These are phyloP conservation scores for Copidosoma aretas DNA, from an alignment of 2,888 invertebrate genomes.

Conservation along the genomic window DNA sequence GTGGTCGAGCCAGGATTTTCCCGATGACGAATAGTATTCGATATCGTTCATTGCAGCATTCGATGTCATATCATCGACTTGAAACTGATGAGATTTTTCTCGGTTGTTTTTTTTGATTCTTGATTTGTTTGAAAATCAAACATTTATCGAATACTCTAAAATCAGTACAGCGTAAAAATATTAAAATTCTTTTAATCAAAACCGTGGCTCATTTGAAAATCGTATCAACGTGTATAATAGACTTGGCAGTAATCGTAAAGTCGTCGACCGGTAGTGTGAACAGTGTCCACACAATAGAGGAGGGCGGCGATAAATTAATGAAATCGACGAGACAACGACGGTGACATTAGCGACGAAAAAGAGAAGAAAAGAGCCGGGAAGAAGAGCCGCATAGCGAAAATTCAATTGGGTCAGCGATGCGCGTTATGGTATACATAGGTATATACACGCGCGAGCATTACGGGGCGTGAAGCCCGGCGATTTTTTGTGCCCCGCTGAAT, in stretches of 20 bases:
- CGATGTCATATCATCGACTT: too few species aligned
- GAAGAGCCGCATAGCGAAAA: conserved; percentile 39
- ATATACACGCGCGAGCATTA: not conserved
- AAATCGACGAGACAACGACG: conserved; percentile 5
- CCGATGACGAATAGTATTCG: too few species aligned
- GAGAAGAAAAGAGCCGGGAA: conserved; percentile 7
- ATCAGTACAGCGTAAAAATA: too few species aligned
- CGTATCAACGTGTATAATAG: not conserved
- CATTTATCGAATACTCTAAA: too few species aligned
- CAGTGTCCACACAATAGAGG: not conserved
- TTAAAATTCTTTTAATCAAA: not conserved
- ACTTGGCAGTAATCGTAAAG: not conserved
- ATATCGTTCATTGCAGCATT: too few species aligned
- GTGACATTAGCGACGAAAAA: not conserved
- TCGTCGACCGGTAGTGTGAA: not conserved
- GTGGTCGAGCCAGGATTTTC: too few species aligned
- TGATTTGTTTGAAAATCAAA: too few species aligned
- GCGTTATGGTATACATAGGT: conserved; percentile 3
- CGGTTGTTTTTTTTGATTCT: too few species aligned
- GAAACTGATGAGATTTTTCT: too few species aligned
- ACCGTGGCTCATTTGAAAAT: not conserved
- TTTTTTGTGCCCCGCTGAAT: conserved; percentile 51
- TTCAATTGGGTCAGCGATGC: conserved; percentile 53
- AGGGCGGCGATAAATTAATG: conserved; percentile 25
- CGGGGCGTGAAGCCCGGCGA: conserved; percentile 35